These are phyloP conservation scores for Dreissena polymorpha DNA, from an alignment of 1,140 invertebrate species.

Conservation along the genomic window DNA sequence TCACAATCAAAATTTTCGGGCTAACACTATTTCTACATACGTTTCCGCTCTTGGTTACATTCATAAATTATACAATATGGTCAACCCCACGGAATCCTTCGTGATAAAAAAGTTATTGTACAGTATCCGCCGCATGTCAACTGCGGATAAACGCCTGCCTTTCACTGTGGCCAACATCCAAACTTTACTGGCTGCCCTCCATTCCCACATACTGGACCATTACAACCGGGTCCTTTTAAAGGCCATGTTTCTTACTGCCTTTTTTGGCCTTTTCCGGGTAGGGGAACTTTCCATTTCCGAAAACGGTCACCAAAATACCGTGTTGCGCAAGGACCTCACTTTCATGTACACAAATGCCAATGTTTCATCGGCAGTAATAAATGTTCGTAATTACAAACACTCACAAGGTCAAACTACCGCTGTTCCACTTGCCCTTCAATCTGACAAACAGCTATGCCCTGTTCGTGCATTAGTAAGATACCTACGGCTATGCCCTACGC, in stretches of 20 bases:
- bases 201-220: not conserved
- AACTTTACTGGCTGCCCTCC: not conserved
- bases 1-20: not conserved
- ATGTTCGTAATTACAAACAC: constrained; percentile 23
- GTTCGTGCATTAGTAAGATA: not conserved
- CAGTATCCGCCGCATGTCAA: not conserved
- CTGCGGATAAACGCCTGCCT: constrained; percentile 14
- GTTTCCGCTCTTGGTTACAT: constrained; percentile 24
- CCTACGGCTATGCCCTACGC: not conserved
- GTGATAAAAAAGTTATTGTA: constrained; percentile 24
- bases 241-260: constrained; percentile 26
- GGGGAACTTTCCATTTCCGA: constrained; percentile 18
- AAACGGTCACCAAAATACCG: constrained; percentile 10
- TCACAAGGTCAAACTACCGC: not conserved
- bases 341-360: not conserved
- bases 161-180: not conserved
- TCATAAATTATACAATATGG: constrained; percentile 7
- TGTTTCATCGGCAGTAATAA: not conserved
- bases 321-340: not conserved
- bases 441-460: not conserved
- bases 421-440: not conserved
- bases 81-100: constrained; percentile 7
- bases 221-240: not conserved
- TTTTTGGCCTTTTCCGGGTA: constrained; percentile 25
- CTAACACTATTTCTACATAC: constrained; percentile 27